Base-by-base conservation (phyloP, 2,113 vertebrate species). In the Lophotis ruficrista region DNA sequence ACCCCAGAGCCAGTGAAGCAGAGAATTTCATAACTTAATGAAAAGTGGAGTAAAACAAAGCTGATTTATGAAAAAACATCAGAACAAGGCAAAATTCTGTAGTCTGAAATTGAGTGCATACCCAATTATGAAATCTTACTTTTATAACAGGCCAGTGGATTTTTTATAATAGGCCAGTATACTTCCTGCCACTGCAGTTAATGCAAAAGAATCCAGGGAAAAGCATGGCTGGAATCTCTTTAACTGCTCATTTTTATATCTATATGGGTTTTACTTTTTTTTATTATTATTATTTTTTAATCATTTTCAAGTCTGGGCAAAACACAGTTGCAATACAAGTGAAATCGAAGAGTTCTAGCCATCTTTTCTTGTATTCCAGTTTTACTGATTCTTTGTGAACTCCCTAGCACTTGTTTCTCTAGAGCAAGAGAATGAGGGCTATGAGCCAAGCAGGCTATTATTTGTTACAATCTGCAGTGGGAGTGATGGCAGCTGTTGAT, bases 401-500 rank as follows among this genome's bases (percentile, higher is more conserved):
- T 88, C 22, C 30, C 21, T 54, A 70, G 41, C 15, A 80, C 25
- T 77, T 70, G 45, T 41, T 87, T 79, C 78, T 80, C 37, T 71
- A 33, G 51, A 85, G 54, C 37, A 66, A 69, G 57, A 91, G 41
- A 90, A 86, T 56, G n/a, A 95, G 30, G 54, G 56, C 58, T 88
- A 15, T 80, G 30, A 92, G 80, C 82, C 83, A 96, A 85, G 50
- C n/a, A 12, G 47, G 24, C 70, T 70, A 95, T 90, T 95, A 87
- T 91, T 95, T 93, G 70, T 93, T 62, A 38, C 95, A 90, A 3
- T 93, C 89, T 94, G 77, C 76, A 87, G 81, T 77, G 92, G 93
- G 75, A 94, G 71, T 90, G 75, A 95, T 94, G 84, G 82, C 90
- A 97, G 93, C 93, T 95, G 96, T 86, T 96, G 88, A 83, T 83